phyloP scores from a whole-genome alignment of 2,888 invertebrate genomes.

The Phyllotreta striolata region DNA sequence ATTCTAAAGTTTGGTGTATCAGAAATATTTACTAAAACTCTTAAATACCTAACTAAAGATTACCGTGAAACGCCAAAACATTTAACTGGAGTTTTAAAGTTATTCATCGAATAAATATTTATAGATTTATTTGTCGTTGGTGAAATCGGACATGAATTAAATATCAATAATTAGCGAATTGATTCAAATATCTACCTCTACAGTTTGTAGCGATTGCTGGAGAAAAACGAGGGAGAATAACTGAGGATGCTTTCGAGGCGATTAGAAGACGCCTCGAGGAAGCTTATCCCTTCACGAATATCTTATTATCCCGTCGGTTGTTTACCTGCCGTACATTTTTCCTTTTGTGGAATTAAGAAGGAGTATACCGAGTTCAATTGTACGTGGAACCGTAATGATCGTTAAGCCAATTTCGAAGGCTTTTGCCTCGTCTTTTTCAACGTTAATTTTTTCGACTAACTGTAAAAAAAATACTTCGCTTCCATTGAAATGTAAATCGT shows the following conservation, averaged over 20 bases:
- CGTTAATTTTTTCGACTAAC: slow-evolving; percentile 2
- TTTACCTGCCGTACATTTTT: slow-evolving; percentile 30
- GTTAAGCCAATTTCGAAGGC: slow-evolving; percentile 7
- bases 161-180: no score
- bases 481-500: background rate
- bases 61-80: no score
- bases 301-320: slow-evolving; percentile 45
- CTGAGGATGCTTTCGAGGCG: slow-evolving; percentile 22
- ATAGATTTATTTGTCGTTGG: no score
- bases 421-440: background rate
- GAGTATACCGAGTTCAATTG: slow-evolving; percentile 12
- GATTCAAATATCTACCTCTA: background rate
- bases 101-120: no score
- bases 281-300: slow-evolving; percentile 49
- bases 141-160: no score
- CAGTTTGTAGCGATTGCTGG: background rate
- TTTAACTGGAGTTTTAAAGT: no score
- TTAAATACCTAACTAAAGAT: no score
- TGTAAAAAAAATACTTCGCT: background rate
- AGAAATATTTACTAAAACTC: no score
- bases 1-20: no score
- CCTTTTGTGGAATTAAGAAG: slow-evolving; percentile 21
- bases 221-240: slow-evolving; percentile 2
- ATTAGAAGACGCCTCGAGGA: slow-evolving; percentile 30
- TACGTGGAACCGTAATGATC: slow-evolving; percentile 8